phyloP scores from a whole-genome alignment of 2,888 invertebrate genomes.

The Spodoptera exigua region DNA sequence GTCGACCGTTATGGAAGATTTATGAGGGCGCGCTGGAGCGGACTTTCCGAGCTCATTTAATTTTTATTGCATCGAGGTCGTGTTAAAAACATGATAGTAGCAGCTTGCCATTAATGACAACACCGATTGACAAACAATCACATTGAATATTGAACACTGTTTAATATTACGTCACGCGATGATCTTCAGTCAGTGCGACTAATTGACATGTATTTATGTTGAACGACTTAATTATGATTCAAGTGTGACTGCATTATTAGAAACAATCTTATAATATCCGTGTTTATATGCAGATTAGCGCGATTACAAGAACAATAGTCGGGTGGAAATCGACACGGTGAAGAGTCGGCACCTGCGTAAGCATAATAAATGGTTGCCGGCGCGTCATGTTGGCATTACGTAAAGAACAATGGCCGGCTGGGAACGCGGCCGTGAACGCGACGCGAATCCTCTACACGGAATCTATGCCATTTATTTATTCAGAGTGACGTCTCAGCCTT shows the following conservation, averaged over 20 bases:
- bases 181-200: conserved; percentile 34
- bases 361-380: conserved; percentile 71
- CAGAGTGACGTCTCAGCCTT: conserved; percentile 77
- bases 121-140: conserved; percentile 50
- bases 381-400: conserved; percentile 78
- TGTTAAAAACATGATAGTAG: conserved; percentile 46
- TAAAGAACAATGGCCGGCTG: conserved; percentile 86
- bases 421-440: conserved; percentile 84
- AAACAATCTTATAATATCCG: conserved; percentile 58
- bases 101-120: conserved; percentile 35
- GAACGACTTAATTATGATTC: conserved; percentile 54
- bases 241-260: conserved; percentile 46
- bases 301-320: conserved; percentile 78
- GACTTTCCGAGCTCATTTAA: conserved; percentile 56
- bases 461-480: conserved; percentile 76
- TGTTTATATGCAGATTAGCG: conserved; percentile 62
- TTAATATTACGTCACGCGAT: conserved; percentile 43
- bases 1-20: conserved; percentile 67
- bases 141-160: conserved; percentile 36
- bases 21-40: conserved; percentile 60
- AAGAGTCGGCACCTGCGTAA: conserved; percentile 75
- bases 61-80: conserved; percentile 57
- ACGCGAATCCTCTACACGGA: conserved; percentile 70
- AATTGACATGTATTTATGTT: conserved; percentile 49
- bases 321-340: conserved; percentile 80